Evolutionary conservation across 2,797 vertebrate species (phyloP).

Genomic region (Pangasius macronema): DNA sequence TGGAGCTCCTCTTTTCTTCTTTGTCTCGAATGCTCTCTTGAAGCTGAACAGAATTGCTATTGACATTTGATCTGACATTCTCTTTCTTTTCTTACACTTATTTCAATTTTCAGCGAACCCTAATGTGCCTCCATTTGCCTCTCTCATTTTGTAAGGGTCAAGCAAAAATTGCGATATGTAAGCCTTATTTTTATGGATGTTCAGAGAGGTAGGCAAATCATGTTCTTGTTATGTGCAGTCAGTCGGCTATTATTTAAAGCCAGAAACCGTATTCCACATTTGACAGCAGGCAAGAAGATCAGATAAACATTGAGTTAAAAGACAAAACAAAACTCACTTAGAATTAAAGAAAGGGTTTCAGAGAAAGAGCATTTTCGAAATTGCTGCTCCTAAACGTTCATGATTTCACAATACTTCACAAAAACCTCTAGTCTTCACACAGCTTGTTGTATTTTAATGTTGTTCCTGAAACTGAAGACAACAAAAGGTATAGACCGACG

Average conservation of each 20-base stretch:
- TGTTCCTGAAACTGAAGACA: background rate
- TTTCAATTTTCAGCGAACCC: slow-evolving; percentile 18
- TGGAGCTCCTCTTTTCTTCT: slow-evolving; percentile 27
- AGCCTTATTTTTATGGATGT: background rate
- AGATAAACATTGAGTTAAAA: background rate
- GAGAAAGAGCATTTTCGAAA: background rate
- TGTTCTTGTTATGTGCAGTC: slow-evolving; percentile 5
- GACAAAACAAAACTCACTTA: background rate
- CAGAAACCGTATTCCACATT: background rate
- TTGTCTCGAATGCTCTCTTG: slow-evolving; percentile 24
- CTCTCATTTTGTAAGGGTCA: slow-evolving; percentile 4
- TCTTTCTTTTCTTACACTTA: slow-evolving; percentile 10
- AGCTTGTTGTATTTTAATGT: background rate
- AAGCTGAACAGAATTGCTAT: slow-evolving; percentile 43
- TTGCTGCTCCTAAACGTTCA: background rate
- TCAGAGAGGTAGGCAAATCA: background rate
- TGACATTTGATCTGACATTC: slow-evolving; percentile 28
- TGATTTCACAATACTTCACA: background rate
- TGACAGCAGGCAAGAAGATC: background rate
- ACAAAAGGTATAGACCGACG: no score
- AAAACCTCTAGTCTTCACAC: background rate
- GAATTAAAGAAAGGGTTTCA: background rate
- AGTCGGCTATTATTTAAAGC: background rate
- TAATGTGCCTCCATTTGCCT: background rate
- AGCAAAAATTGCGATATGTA: background rate